Percentiles rank a stretch among this genome's conserved stretches.
phyloP scores from a whole-genome alignment of 2,888 invertebrate species.

The Diogma glabrata region DNA sequence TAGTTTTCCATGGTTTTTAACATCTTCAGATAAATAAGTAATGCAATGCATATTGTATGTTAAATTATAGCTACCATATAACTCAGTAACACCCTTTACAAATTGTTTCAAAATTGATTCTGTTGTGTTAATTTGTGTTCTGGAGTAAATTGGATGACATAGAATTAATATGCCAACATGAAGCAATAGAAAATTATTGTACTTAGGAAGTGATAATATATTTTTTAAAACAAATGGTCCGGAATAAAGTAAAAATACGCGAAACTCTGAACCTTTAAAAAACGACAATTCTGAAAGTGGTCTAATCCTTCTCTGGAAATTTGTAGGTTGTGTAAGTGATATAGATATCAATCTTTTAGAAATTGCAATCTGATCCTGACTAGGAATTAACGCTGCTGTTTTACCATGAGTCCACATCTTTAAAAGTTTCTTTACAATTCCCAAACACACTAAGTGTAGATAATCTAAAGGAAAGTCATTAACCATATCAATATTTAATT shows the following conservation, averaged over 20 bases:
- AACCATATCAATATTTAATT: conserved; percentile 4
- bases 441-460: conserved; percentile 8
- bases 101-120: not conserved
- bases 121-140: not conserved
- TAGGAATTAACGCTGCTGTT: not conserved
- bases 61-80: conserved; percentile 10
- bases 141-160: not conserved
- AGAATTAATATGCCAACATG: not conserved
- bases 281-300: not conserved
- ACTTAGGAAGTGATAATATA: not conserved
- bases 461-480: not conserved
- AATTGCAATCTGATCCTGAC: not conserved
- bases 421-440: not conserved
- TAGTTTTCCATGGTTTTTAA: not conserved
- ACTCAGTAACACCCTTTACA: not conserved
- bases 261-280: conserved; percentile 6
- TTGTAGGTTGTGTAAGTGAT: conserved; percentile 1
- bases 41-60: too few relatives aligned
- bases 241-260: conserved; percentile 5
- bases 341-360: not conserved
- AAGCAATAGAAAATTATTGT: not conserved
- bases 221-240: too few relatives aligned
- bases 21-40: not conserved
- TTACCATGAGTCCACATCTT: conserved; percentile 2
- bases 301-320: conserved; percentile 7